These are phyloP conservation scores for Dynastes grantii DNA, from an alignment of 2,888 invertebrate genomes.

Conservation along the genomic window DNA sequence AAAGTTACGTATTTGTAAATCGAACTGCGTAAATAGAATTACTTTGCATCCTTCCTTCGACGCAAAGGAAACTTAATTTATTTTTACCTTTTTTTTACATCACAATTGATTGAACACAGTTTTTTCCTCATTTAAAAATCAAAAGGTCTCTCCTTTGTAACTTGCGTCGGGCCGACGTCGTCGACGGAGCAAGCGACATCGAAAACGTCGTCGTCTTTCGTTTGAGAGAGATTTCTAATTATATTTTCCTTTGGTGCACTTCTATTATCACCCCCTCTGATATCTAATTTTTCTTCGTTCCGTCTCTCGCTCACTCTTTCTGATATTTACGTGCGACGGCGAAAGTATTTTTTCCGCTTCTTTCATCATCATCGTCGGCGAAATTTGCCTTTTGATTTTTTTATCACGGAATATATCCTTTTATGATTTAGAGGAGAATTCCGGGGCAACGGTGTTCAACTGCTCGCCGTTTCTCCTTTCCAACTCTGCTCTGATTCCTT, in stretches of 20 bases:
- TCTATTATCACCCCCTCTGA: constrained; percentile 65
- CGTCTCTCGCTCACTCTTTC: constrained; percentile 30
- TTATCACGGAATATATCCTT: constrained; percentile 64
- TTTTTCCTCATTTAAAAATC: constrained; percentile 47
- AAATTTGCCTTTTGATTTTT: constrained; percentile 68
- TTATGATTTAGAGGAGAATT: constrained; percentile 61
- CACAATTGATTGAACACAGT: constrained; percentile 44
- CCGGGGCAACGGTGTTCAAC: constrained; percentile 49
- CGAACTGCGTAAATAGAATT: constrained; percentile 17
- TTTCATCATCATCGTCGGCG: constrained; percentile 48
- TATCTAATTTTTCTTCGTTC: constrained; percentile 41
- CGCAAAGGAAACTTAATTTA: constrained; percentile 24
- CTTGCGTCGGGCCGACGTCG: constrained; percentile 16
- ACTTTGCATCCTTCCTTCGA: not conserved
- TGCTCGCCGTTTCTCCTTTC: constrained; percentile 37
- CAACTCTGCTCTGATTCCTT: not conserved
- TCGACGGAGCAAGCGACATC: constrained; percentile 23
- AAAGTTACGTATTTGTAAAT: constrained; percentile 5
- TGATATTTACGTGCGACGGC: constrained; percentile 11
- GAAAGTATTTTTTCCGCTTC: constrained; percentile 53
- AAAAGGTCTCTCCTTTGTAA: constrained; percentile 43
- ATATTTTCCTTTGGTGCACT: constrained; percentile 66
- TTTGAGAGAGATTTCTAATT: constrained; percentile 68
- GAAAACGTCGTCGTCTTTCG: constrained; percentile 57
- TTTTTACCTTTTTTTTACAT: constrained; percentile 31